Percentiles rank a stretch among this genome's conserved stretches.
Evolutionary conservation across 1,140 invertebrate species (phyloP).

Genomic region (Plutomurus gul): DNA sequence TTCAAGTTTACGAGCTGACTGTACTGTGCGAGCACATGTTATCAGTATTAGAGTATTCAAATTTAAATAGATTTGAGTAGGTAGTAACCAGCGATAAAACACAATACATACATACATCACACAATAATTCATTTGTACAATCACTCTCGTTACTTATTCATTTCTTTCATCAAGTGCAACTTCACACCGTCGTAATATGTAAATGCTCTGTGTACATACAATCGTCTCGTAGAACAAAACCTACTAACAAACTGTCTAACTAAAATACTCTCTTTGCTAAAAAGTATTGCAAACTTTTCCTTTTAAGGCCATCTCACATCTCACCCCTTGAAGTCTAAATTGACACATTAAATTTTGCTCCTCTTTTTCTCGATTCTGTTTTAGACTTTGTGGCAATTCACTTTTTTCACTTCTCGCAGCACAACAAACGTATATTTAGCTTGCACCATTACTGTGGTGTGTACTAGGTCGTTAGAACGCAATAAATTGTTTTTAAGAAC

Average conservation of each 20-base stretch:
- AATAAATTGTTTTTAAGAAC: too few species aligned
- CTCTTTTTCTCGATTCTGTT: background rate
- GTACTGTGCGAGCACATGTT: background rate
- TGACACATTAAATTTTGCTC: background rate
- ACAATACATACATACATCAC: background rate
- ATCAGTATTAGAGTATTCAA: background rate
- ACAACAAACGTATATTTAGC: too few species aligned
- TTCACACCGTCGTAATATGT: conserved; percentile 14
- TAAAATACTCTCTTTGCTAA: too few species aligned
- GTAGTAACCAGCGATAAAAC: background rate
- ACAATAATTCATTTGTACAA: background rate
- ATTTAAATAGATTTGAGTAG: background rate
- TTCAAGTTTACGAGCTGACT: background rate
- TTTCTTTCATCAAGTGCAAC: conserved; percentile 1
- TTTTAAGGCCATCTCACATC: background rate
- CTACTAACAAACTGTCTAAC: too few species aligned
- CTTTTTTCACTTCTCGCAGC: too few species aligned
- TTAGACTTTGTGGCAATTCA: too few species aligned
- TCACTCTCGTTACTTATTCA: background rate
- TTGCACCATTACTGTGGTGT: too few species aligned
- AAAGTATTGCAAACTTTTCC: conserved; percentile 26
- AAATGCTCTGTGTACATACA: too few species aligned
- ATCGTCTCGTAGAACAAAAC: too few species aligned
- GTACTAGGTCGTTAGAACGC: too few species aligned
- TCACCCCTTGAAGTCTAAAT: background rate